Evolutionary conservation across 2,888 invertebrate species (phyloP).

Genomic region (Arge pagana): DNA sequence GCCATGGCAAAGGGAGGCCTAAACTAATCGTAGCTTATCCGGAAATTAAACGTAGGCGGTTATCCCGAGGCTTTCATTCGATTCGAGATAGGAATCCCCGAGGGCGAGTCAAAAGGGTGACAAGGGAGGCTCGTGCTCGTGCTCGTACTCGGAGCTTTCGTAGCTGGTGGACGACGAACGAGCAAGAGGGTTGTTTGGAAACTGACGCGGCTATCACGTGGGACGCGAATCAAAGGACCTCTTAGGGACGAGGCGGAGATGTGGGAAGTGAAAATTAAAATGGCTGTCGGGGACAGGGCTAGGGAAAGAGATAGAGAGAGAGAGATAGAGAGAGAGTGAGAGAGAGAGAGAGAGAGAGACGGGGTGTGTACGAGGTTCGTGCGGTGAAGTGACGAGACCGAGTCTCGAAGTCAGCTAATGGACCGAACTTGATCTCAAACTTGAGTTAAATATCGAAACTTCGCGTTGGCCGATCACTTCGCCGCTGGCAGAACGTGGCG

Average conservation of each 20-base stretch:
- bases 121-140: no score
- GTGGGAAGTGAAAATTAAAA: conserved; percentile 48
- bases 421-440: background rate
- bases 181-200: conserved; percentile 17
- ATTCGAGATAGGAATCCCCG: conserved; percentile 21
- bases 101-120: conserved; percentile 8
- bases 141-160: no score
- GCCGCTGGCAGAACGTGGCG: no score
- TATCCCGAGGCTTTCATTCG: conserved; percentile 30
- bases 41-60: conserved; percentile 47
- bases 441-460: background rate
- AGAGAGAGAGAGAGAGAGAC: background rate
- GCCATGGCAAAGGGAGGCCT: background rate
- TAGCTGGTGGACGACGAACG: conserved; percentile 16
- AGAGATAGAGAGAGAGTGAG: no score
- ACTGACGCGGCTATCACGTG: conserved; percentile 39
- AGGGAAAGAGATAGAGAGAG: conserved; percentile 26
- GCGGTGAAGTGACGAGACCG: background rate
- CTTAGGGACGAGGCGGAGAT: no score
- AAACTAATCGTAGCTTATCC: conserved; percentile 38
- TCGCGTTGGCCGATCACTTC: conserved; percentile 9
- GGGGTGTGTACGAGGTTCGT: conserved; percentile 2
- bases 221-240: conserved; percentile 45
- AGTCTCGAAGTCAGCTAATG: background rate
- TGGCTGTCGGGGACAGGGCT: conserved; percentile 50